Evolutionary conservation across 2,797 vertebrate genomes (phyloP).

Genomic region (Taenioides sp.): DNA sequence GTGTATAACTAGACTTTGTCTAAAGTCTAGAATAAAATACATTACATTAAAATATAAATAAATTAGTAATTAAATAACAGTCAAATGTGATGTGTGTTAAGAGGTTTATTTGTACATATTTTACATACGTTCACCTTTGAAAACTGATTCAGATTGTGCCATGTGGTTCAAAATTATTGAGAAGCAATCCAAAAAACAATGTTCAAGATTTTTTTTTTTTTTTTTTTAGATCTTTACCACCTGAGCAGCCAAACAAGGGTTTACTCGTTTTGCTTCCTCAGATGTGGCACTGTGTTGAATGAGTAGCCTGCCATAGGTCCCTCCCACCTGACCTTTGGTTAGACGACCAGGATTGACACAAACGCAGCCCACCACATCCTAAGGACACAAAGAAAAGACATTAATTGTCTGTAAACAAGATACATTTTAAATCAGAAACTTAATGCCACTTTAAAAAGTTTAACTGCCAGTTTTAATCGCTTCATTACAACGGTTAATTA

Average conservation of each 20-base stretch:
- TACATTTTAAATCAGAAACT: not conserved
- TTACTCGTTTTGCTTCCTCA: conserved; percentile 50
- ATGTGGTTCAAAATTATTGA: not conserved
- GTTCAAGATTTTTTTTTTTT: not conserved
- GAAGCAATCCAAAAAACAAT: not conserved
- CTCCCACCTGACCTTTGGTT: conserved; percentile 92
- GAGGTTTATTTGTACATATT: conserved; percentile 11
- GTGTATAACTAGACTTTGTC: not conserved
- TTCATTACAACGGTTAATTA: too few species aligned
- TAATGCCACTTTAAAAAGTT: too few species aligned
- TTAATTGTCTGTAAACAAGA: not conserved
- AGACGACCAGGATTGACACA: conserved; percentile 92
- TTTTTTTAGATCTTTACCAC: conserved; percentile 85
- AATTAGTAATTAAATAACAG: not conserved
- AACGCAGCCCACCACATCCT: conserved; percentile 88
- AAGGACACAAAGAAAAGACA: conserved; percentile 1
- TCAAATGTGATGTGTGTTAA: not conserved
- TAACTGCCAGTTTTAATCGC: too few species aligned
- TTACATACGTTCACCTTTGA: conserved; percentile 6
- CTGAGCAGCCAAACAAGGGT: conserved; percentile 83
- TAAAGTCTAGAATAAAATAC: not conserved
- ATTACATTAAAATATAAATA: not conserved
- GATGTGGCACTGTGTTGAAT: conserved; percentile 54
- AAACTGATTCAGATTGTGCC: conserved; percentile 2
- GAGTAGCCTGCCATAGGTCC: conserved; percentile 85